Evolutionary conservation across 2,888 invertebrate species (phyloP), one percentile per base, ranked within the genome.

Genomic region (Zaprionus obscuricornis): DNA sequence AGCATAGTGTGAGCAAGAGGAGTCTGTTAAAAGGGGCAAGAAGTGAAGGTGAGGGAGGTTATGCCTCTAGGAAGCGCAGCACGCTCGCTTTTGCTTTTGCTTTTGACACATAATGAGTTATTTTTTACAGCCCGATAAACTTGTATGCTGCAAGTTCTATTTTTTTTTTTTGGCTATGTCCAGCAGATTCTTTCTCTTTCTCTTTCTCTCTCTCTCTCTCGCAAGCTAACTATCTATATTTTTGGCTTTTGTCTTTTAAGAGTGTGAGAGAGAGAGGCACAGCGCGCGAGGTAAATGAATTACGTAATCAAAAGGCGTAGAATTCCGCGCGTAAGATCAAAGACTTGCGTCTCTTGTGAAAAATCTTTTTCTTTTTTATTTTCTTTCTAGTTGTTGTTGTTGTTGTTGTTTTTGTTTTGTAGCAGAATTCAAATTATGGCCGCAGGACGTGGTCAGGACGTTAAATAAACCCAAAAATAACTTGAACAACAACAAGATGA

Each of bases 231-330:
- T n/a, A n/a, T n/a, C n/a, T n/a, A n/a, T n/a, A n/a, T n/a, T n/a
- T n/a, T n/a, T n/a, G n/a, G n/a, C n/a, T n/a, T n/a, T n/a, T n/a
- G n/a, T n/a, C n/a, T n/a, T n/a, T n/a, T n/a, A n/a, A n/a, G n/a
- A n/a, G n/a, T n/a, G n/a, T n/a, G n/a, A n/a, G n/a, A n/a, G n/a
- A n/a, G n/a, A n/a, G 29, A 5, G 6, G 16, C 7, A 2, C 16
- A n/a, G n/a, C n/a, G n/a, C n/a, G n/a, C n/a, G 64, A 73, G 71
- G 67, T 78, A 74, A 83, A 76, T 76, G 74, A 79, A 79, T 83
- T 83, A 70, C 55, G 68, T 78, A 78, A 78, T 83, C 83, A 79
- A 83, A 76, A 66, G 71, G 57, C 81, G 77, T 71, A 56, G 73
- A 57, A 55, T 62, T 42, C 56, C 34, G 17, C 33, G 40, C 22